Evolutionary conservation across 2,113 vertebrate species (phyloP).

Genomic region (Daphoenositta chrysoptera): DNA sequence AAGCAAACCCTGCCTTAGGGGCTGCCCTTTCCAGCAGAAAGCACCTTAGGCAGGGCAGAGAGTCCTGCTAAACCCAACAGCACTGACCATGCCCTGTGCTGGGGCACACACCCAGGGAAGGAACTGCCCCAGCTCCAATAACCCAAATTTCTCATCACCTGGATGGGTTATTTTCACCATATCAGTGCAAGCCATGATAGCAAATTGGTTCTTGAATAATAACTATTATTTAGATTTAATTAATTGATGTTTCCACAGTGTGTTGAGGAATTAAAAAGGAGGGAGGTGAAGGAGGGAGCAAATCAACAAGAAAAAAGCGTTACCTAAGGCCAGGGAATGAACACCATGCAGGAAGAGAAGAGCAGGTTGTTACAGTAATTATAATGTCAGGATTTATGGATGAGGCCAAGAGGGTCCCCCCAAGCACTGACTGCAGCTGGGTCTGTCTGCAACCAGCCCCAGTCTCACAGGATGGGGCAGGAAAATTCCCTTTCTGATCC

Average conservation of each 20-base stretch:
- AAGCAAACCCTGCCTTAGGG: not conserved
- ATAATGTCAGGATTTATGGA: not conserved
- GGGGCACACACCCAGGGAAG: not conserved
- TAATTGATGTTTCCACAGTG: not conserved
- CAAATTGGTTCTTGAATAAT: not conserved
- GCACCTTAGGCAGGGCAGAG: not conserved
- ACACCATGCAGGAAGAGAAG: not conserved
- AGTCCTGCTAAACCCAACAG: not conserved
- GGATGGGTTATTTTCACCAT: not conserved
- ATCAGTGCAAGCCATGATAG: not conserved
- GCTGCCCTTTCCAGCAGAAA: not conserved
- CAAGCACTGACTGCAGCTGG: not conserved
- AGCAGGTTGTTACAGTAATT: not conserved
- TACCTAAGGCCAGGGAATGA: not conserved
- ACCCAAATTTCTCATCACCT: not conserved
- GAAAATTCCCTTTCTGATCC: not conserved
- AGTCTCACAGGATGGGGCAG: not conserved
- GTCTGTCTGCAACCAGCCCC: not conserved
- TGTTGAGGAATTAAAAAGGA: not conserved
- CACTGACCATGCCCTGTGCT: fast-evolving
- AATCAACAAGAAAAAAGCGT: not conserved
- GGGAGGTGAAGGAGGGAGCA: not conserved
- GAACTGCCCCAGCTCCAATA: not conserved
- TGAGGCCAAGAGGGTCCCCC: not conserved
- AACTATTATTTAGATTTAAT: not conserved